Percentiles rank a stretch among this genome's conserved stretches.
Evolutionary conservation across 2,113 vertebrate species (phyloP).

Genomic region (Plotosus lineatus): DNA sequence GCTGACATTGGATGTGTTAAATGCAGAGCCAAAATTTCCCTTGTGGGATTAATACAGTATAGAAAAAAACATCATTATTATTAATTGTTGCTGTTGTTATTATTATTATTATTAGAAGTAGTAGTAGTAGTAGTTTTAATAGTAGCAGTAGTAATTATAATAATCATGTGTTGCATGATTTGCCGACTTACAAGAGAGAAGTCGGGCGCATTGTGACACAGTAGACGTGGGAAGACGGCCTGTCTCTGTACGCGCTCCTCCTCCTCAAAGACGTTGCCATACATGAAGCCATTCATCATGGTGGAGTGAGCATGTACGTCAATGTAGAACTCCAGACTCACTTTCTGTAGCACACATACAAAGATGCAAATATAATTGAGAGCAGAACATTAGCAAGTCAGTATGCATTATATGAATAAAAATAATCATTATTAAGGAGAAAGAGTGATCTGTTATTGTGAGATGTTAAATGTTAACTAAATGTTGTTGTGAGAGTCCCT

Average conservation of each 20-base stretch:
- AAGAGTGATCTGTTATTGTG: too few relatives aligned
- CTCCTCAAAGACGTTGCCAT: conserved; percentile 96
- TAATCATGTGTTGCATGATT: background rate
- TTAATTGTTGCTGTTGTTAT: too few relatives aligned
- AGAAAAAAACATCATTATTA: too few relatives aligned
- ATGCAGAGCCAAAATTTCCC: too few relatives aligned
- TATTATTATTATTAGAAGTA: too few relatives aligned
- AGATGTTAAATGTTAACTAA: too few relatives aligned
- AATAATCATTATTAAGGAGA: background rate
- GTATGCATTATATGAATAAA: background rate
- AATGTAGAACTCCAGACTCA: conserved; percentile 97
- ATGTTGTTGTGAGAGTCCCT: too few relatives aligned
- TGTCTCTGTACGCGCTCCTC: conserved; percentile 93
- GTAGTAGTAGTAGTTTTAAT: too few relatives aligned
- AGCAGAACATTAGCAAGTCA: background rate
- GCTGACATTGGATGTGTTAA: too few relatives aligned
- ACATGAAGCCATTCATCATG: conserved; percentile 99
- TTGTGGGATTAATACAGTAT: too few relatives aligned
- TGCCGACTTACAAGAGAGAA: conserved; percentile 88
- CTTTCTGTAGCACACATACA: conserved; percentile 76
- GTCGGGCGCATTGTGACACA: conserved; percentile 93
- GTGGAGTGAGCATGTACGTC: conserved; percentile 98
- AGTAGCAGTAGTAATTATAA: background rate
- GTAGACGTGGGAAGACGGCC: conserved; percentile 89
- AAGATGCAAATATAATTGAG: background rate